Percentiles rank a stretch among this genome's conserved stretches.
These are phyloP conservation scores for Stegostoma tigrinum DNA, from an alignment of 2,113 vertebrate species.

Conservation along the genomic window DNA sequence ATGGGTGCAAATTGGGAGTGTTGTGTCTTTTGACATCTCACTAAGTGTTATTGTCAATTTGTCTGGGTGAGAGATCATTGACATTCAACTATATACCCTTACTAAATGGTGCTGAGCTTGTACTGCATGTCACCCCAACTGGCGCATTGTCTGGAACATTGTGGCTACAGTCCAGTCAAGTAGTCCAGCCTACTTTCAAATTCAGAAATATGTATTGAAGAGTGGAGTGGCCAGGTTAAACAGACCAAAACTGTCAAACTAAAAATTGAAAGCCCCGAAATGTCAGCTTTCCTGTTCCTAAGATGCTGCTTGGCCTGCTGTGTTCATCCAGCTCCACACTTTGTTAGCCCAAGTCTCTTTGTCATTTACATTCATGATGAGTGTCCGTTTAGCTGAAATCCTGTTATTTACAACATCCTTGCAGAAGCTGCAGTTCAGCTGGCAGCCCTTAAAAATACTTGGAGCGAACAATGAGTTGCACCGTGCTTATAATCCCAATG, in stretches of 20 bases:
- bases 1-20: neutral
- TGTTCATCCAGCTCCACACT: too few species aligned
- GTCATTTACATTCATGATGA: neutral
- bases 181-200: neutral
- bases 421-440: neutral
- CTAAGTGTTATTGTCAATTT: neutral
- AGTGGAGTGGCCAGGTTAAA: too few species aligned
- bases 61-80: neutral
- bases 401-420: neutral
- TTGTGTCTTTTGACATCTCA: neutral
- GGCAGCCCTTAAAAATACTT: neutral
- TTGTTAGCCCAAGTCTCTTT: too few species aligned
- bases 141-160: neutral
- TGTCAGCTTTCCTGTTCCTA: too few species aligned
- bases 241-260: too few species aligned
- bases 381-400: neutral
- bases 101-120: neutral
- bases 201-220: neutral
- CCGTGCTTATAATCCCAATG: neutral
- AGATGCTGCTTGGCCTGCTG: too few species aligned
- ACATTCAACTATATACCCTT: neutral
- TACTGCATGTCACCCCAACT: neutral
- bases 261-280: too few species aligned
- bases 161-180: neutral
- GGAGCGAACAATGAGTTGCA: neutral